Base-by-base conservation (phyloP, 2,797 vertebrate genomes). In the Sebastes matsubarae region DNA sequence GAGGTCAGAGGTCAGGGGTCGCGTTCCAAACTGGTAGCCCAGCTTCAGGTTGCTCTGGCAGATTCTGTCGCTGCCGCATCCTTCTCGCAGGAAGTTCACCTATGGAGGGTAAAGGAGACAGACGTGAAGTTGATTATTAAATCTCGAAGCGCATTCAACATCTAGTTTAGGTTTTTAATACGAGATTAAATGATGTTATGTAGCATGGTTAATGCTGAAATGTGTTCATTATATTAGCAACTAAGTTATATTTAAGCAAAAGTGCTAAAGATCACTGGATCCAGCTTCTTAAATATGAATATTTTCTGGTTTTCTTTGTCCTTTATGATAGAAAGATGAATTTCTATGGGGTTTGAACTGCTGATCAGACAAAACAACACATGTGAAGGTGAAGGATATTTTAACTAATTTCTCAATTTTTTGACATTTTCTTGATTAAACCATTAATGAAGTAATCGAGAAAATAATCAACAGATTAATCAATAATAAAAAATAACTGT, bases 31-130 rank as follows among this genome's bases (percentile, higher is more conserved):
- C 81, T 93, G 96, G 88, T 95, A 96, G 30, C 22, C 84, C 72
- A 99, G 94, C 92, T 96, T 96, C 82, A 99, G 92, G 88, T 99
- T 98, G 93, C 98, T 99, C 93, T 98, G 98, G 89, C 98, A 99
- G 87, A 98, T 96, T 90, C 96, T 97, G 95, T 99, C 98, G 0
- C 86, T 90, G 16, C 98, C 98, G 34, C 98, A 99, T 75, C 98
- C 98, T 90, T 99, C 96, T 79, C 96, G 96, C 79, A 98, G 92
- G 82, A 99, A 99, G 91, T 98, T 96, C 72, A 99, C 96, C 98
- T 98, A 87, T 9, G 63, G 38, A 50, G 68, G 72, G 25, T 2
- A 77, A 64, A 78, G 0, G 4, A 75, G 16, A 74, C 16, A 14
- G 16, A 74, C 4, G 2, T 6, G 5, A 59, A 30, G 24, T 6